Evolutionary conservation across 2,888 invertebrate species (phyloP), one percentile per base, ranked within the genome.

Genomic region (Desoria tigrina): DNA sequence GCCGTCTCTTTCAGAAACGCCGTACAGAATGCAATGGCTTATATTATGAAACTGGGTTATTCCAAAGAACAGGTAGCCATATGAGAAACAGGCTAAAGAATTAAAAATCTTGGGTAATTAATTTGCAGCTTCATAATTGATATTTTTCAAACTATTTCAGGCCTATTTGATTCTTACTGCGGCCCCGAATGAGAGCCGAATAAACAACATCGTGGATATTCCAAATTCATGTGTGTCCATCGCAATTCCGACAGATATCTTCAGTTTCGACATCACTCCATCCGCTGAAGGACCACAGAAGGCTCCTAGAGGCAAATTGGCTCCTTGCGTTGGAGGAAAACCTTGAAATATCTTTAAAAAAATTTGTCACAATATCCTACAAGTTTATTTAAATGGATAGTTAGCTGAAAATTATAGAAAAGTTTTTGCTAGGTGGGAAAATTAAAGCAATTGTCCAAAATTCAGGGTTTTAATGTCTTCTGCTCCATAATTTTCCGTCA

Each of bases 11-110:
- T 50, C 57, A 58, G 56, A n/a, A 71, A 73, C 53, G 73, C 73
- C 1, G 57, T 57, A 14, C 24, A 64, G 2, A 71, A 65, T 42
- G 67, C 67, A 9, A 65, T 73, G 28, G 73, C 65, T 3, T 73
- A 73, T 49, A 39, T 73, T 1, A 71, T 61, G 24, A 67, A 66
- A 50, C 69, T 71, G 55, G 73, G 73, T 7, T 73, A 71, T 42
- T 58, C 71, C 1, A 51, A 51, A 53, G 71, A 71, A 49, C 71
- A 71, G 60, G 61, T 61, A 2, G 61, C 61, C 26, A 11, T 67
- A n/a, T n/a, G n/a, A n/a, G n/a, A n/a, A n/a, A n/a, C n/a, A n/a
- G n/a, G n/a, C n/a, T n/a, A n/a, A n/a, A n/a, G n/a, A n/a, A n/a
- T n/a, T 21, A 53, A 63, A n/a, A 54, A 61, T 50, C 50, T 50